Percentiles rank a stretch among this genome's conserved stretches.
phyloP scores from a whole-genome alignment of 2,888 invertebrate species.

The Apodemia mormo region DNA sequence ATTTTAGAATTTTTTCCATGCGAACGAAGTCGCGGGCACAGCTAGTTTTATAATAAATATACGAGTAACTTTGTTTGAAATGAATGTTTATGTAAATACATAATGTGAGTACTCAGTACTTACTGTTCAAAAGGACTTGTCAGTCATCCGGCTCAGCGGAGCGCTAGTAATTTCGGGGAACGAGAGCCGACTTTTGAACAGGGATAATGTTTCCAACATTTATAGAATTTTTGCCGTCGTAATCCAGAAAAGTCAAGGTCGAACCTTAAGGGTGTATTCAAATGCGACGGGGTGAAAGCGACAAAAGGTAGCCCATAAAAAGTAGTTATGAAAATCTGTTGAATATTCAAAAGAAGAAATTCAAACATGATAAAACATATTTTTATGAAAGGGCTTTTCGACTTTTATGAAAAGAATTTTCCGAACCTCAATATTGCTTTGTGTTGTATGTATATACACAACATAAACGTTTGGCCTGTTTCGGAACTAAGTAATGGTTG shows the following conservation, averaged over 20 bases:
- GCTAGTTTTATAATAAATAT: no score
- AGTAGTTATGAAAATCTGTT: no score
- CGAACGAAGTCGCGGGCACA: no score
- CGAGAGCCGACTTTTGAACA: constrained; percentile 12
- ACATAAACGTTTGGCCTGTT: no score
- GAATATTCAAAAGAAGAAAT: no score
- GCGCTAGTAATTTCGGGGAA: constrained; percentile 23
- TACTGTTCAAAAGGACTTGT: constrained; percentile 18
- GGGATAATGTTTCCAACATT: constrained; percentile 13
- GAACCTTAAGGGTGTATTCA: background rate
- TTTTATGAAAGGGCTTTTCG: no score
- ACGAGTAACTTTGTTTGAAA: background rate
- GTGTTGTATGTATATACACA: no score
- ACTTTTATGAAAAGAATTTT: no score
- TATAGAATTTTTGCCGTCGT: constrained; percentile 3
- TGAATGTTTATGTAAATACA: background rate
- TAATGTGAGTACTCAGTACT: background rate
- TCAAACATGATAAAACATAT: no score
- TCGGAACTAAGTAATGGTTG: no score
- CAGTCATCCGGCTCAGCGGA: constrained; percentile 24
- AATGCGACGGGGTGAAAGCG: background rate
- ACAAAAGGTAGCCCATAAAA: background rate
- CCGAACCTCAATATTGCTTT: no score
- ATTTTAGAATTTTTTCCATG: no score
- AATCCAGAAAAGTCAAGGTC: constrained; percentile 1